Percentiles rank a stretch among this genome's conserved stretches.
phyloP scores from a whole-genome alignment of 2,888 invertebrate genomes.

The Temnothorax rugatulus region DNA sequence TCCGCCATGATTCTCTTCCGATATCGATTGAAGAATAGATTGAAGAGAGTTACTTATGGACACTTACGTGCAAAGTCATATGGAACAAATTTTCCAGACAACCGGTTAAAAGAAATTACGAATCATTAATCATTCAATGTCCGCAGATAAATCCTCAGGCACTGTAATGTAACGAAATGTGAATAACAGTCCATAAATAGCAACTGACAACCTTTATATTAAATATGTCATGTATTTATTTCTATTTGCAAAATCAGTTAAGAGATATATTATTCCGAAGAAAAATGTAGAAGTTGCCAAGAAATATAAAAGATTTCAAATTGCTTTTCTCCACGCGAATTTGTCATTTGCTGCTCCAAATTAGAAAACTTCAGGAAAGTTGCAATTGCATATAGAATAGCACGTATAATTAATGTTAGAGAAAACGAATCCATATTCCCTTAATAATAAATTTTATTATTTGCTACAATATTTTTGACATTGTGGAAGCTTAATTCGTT shows the following conservation, averaged over 20 bases:
- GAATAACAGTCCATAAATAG: neutral
- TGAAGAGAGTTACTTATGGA: neutral
- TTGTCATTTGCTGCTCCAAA: neutral
- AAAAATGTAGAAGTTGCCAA: neutral
- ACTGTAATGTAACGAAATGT: constrained; percentile 10
- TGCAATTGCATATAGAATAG: neutral
- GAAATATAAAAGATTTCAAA: neutral
- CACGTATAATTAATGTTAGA: neutral
- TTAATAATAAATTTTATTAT: neutral
- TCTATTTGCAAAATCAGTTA: neutral
- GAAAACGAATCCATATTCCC: neutral
- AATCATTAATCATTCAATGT: constrained; percentile 12
- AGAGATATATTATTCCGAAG: neutral
- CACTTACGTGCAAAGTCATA: neutral
- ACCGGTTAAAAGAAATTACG: neutral
- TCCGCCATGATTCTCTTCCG: neutral
- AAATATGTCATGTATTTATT: constrained; percentile 3
- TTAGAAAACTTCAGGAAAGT: neutral
- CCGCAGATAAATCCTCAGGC: neutral
- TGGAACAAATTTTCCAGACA: neutral
- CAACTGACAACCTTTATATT: neutral
- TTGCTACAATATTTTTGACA: neutral
- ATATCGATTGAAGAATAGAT: neutral
- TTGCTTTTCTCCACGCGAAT: neutral
- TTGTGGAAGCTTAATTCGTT: neutral